Conservation (phyloP, 2,888 invertebrate species). For the Mactromeris polynyma region DNA sequence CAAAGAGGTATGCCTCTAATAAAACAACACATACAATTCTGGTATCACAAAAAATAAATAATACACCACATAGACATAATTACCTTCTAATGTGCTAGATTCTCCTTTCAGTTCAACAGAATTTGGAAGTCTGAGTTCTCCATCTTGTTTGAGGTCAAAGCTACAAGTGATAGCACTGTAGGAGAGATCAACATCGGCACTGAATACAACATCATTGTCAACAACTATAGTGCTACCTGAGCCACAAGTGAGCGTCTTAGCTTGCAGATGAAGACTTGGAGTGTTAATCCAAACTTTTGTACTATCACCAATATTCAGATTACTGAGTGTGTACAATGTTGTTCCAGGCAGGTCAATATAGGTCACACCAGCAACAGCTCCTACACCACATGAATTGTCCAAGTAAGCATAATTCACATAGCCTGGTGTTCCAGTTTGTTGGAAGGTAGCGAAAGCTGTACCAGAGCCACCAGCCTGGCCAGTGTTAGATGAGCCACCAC, state of each 20-base stretch:
- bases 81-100: constrained; percentile 73
- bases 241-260: constrained; percentile 71
- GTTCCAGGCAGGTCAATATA: constrained; percentile 63
- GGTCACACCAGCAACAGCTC: constrained; percentile 60
- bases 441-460: constrained; percentile 69
- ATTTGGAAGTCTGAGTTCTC: constrained; percentile 76
- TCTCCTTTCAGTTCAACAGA: constrained; percentile 77
- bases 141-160: constrained; percentile 73
- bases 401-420: constrained; percentile 52
- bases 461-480: constrained; percentile 77
- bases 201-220: constrained; percentile 73
- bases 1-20: no score
- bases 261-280: constrained; percentile 66
- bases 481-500: constrained; percentile 70
- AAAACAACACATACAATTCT: no score
- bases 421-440: constrained; percentile 55
- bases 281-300: constrained; percentile 65
- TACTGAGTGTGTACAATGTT: constrained; percentile 50
- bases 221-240: constrained; percentile 69
- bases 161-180: constrained; percentile 78
- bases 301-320: constrained; percentile 67
- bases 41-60: not conserved
- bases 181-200: constrained; percentile 72
- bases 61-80: not conserved
- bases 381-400: constrained; percentile 64